These are phyloP conservation scores for Channa argus DNA, from an alignment of 2,113 vertebrate species.

Conservation along the genomic window DNA sequence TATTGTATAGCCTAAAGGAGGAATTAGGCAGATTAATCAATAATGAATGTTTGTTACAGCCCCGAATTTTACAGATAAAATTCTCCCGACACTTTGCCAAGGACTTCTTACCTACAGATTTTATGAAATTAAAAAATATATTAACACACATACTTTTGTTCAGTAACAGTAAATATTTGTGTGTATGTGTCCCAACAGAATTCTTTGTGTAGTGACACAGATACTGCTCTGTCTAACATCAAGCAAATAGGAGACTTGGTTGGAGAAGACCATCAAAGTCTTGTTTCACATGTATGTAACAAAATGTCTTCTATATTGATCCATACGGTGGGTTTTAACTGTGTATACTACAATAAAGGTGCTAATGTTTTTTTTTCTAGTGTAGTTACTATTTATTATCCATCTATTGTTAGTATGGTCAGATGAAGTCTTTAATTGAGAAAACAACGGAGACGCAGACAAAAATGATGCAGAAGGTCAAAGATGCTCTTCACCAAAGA, in stretches of 20 bases:
- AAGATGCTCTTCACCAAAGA: constrained; percentile 77
- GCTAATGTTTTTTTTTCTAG: neutral
- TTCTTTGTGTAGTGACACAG: constrained; percentile 60
- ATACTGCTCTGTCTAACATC: constrained; percentile 67
- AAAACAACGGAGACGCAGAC: constrained; percentile 71
- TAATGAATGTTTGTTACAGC: no score
- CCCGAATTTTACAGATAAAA: neutral
- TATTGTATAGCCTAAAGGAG: no score
- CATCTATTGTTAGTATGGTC: constrained; percentile 59
- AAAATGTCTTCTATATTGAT: neutral
- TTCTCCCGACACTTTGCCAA: neutral
- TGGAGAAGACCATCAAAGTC: constrained; percentile 72
- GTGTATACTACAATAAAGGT: neutral
- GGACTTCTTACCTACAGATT: neutral
- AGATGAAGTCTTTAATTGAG: constrained; percentile 69
- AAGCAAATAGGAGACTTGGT: constrained; percentile 59
- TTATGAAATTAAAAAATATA: neutral
- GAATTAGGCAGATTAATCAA: no score
- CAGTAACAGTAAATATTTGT: neutral
- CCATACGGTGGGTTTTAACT: neutral
- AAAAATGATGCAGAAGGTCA: constrained; percentile 78
- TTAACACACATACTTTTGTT: neutral
- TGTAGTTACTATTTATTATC: neutral
- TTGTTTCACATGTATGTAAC: constrained; percentile 73
- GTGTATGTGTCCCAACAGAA: constrained; percentile 55